A percentile compares a stretch with the other conserved stretches of the same genome.
Conservation (phyloP, 2,888 invertebrate genomes). For the Palloptera scutellata region DNA sequence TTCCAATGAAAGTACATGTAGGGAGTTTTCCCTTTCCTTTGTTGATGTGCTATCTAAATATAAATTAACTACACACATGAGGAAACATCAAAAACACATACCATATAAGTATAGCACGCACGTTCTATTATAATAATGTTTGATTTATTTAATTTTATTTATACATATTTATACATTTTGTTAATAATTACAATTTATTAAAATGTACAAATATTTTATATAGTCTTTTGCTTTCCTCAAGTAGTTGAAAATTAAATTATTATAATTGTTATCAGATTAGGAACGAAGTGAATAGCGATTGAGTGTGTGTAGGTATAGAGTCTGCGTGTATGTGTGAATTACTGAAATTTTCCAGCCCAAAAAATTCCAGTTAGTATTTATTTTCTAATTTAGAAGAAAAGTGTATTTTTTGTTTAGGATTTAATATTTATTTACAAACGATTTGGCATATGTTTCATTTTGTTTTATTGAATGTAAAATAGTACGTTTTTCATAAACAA, state of each 20-base stretch:
- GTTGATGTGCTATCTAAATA: too few species aligned
- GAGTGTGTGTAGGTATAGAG: slow-evolving; percentile 1
- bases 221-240: slow-evolving; percentile 48
- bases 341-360: slow-evolving; percentile 59
- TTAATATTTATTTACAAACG: background rate
- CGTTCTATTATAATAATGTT: too few species aligned
- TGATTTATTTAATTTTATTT: slow-evolving; percentile 10
- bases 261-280: too few species aligned
- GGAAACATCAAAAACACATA: too few species aligned
- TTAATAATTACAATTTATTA: slow-evolving; percentile 35
- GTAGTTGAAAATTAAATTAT: slow-evolving; percentile 16
- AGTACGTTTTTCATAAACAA: too few species aligned
- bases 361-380: slow-evolving; percentile 49
- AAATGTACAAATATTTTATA: slow-evolving; percentile 36
- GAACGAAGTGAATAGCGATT: background rate
- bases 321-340: slow-evolving; percentile 16
- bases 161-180: slow-evolving; percentile 25
- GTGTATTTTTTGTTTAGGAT: background rate
- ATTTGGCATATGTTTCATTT: background rate
- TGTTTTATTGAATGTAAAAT: background rate
- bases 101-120: too few species aligned
- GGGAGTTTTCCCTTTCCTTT: too few species aligned
- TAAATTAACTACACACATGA: too few species aligned
- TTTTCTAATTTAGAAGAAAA: background rate
- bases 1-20: too few species aligned